Conservation (phyloP, 2,113 vertebrate genomes). For the Siniperca chuatsi region DNA sequence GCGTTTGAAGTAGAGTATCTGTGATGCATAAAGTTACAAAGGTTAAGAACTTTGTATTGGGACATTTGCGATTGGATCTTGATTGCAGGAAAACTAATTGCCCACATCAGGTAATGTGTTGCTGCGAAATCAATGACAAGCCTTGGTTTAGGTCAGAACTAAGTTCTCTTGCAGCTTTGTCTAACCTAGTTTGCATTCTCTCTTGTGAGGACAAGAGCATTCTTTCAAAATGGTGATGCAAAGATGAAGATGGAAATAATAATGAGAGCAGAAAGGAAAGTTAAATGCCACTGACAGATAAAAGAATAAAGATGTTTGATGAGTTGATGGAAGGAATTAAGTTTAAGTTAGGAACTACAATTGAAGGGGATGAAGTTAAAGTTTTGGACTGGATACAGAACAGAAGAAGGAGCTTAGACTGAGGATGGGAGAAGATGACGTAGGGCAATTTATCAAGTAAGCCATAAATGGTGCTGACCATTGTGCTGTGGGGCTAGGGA, state of each 20-base stretch:
- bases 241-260: neutral
- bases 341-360: neutral
- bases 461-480: conserved; percentile 66
- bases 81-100: conserved; percentile 1
- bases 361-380: conserved; percentile 44
- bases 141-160: neutral
- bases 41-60: neutral
- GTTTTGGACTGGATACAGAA: conserved; percentile 52
- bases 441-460: conserved; percentile 58
- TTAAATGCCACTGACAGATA: neutral
- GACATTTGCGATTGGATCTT: neutral
- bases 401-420: conserved; percentile 39
- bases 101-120: neutral
- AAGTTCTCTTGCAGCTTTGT: neutral
- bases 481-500: conserved; percentile 40
- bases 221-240: conserved; percentile 10
- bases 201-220: neutral
- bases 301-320: conserved; percentile 15
- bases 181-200: neutral
- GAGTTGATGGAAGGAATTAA: conserved; percentile 9
- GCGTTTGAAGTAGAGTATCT: neutral
- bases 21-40: neutral
- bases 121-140: neutral
- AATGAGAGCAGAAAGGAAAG: conserved; percentile 1
- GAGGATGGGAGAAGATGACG: conserved; percentile 52